These are phyloP conservation scores for Acronicta psi DNA, from an alignment of 2,888 invertebrate species.

Conservation along the genomic window DNA sequence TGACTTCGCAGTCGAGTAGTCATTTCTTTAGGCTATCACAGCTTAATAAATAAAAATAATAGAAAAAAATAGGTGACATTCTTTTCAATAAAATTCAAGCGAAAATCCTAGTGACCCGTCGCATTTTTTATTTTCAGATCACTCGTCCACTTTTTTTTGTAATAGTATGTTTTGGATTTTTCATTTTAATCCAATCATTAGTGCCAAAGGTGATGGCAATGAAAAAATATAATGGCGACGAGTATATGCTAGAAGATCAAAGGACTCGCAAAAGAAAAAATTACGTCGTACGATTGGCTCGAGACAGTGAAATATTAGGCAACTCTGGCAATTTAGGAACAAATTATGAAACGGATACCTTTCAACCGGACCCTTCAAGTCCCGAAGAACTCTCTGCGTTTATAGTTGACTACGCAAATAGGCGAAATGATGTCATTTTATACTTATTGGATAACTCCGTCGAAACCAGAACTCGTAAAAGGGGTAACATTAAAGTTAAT, in stretches of 20 bases:
- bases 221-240: slow-evolving; percentile 68
- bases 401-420: slow-evolving; percentile 81
- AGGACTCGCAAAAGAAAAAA: slow-evolving; percentile 75
- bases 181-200: slow-evolving; percentile 69
- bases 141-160: slow-evolving; percentile 62
- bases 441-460: slow-evolving; percentile 77
- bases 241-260: slow-evolving; percentile 73
- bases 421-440: slow-evolving; percentile 78
- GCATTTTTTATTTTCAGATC: slow-evolving; percentile 66
- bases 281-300: slow-evolving; percentile 70
- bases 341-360: slow-evolving; percentile 65
- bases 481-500: slow-evolving; percentile 79
- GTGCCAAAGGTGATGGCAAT: slow-evolving; percentile 70
- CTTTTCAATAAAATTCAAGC: too few species aligned
- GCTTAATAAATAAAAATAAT: too few species aligned
- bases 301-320: slow-evolving; percentile 66
- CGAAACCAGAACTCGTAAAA: slow-evolving; percentile 80
- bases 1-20: too few species aligned
- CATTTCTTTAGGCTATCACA: too few species aligned
- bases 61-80: too few species aligned
- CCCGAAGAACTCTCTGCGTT: slow-evolving; percentile 76
- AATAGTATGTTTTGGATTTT: slow-evolving; percentile 66
- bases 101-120: too few species aligned
- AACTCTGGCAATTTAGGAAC: slow-evolving; percentile 64
- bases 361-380: slow-evolving; percentile 62